These are phyloP conservation scores for Chesias legatella DNA, from an alignment of 2,888 invertebrate genomes.

Conservation along the genomic window DNA sequence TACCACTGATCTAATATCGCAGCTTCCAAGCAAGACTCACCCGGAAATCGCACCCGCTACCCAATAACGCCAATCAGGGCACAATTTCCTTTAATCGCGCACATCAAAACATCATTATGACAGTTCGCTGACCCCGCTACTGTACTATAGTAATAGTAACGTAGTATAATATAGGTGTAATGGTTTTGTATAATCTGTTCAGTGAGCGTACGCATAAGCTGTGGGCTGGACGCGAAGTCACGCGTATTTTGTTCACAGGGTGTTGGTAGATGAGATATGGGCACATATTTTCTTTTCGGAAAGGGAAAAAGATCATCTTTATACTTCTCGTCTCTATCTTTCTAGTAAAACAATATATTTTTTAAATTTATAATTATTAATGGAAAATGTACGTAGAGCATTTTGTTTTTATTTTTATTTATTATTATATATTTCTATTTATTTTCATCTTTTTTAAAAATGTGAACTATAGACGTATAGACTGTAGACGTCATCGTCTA, in stretches of 20 bases:
- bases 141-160: constrained; percentile 19
- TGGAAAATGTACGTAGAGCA: too few species aligned
- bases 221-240: constrained; percentile 28
- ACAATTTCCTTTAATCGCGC: constrained; percentile 42
- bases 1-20: background rate
- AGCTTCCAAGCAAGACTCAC: constrained; percentile 21
- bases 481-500: too few species aligned
- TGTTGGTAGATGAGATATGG: constrained; percentile 5
- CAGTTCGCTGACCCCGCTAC: constrained; percentile 24
- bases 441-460: too few species aligned
- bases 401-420: too few species aligned
- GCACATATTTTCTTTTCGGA: background rate
- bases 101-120: constrained; percentile 44
- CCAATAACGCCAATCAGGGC: constrained; percentile 30
- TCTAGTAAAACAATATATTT: too few species aligned
- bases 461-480: too few species aligned
- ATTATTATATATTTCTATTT: too few species aligned
- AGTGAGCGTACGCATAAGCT: constrained; percentile 30
- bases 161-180: constrained; percentile 19
- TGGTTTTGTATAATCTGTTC: constrained; percentile 30
- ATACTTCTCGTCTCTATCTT: too few species aligned
- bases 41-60: constrained; percentile 36
- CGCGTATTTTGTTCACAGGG: constrained; percentile 23
- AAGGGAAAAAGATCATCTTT: too few species aligned
- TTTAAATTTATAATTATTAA: too few species aligned